Evolutionary conservation across 2,113 vertebrate species (phyloP).

Genomic region (Ia io): DNA sequence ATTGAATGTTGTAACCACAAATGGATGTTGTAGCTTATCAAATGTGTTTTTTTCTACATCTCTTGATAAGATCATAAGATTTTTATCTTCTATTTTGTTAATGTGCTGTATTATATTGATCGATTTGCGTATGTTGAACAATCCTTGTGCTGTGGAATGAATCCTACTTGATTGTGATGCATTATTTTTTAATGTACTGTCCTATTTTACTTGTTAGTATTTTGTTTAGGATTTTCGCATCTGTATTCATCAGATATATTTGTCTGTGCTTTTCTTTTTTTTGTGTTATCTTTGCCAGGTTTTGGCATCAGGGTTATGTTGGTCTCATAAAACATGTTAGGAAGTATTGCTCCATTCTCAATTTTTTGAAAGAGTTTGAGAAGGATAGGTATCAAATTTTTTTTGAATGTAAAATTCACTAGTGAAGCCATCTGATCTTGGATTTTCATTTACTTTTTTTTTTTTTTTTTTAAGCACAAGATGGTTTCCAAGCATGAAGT

Average conservation of each 20-base stretch:
- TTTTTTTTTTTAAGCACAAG: background rate
- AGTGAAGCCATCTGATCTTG: background rate
- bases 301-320: background rate
- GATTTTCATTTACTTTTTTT: background rate
- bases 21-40: background rate
- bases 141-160: background rate
- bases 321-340: background rate
- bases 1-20: background rate
- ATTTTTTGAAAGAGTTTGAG: background rate
- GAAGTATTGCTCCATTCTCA: background rate
- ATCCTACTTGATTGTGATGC: background rate
- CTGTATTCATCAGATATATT: background rate
- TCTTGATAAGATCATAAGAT: background rate
- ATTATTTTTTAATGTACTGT: background rate
- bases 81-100: background rate
- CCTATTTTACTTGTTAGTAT: background rate
- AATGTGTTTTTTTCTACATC: background rate
- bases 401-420: background rate
- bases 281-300: background rate
- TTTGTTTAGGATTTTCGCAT: background rate
- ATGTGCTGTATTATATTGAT: background rate
- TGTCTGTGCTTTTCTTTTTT: background rate
- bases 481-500: background rate
- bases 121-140: background rate
- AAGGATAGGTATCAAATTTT: background rate